Percentiles rank a stretch among this genome's conserved stretches.
phyloP scores from a whole-genome alignment of 2,888 invertebrate species.

The Temnothorax rugatulus region DNA sequence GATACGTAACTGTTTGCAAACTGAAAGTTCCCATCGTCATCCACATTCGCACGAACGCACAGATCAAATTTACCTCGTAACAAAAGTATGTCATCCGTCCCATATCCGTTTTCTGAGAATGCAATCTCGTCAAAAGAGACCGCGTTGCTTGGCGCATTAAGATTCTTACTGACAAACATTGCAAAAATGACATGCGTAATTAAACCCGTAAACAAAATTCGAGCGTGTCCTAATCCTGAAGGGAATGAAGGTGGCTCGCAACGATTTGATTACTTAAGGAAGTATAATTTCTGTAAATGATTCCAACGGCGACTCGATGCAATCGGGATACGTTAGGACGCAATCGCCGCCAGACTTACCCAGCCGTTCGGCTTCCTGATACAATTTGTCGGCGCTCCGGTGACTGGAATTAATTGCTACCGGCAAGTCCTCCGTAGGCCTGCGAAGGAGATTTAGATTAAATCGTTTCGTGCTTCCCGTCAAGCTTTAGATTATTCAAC shows the following conservation, averaged over 20 bases:
- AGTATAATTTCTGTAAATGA: slow-evolving; percentile 82
- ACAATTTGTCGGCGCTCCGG: slow-evolving; percentile 80
- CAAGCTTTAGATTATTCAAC: slow-evolving; percentile 23
- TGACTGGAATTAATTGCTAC: slow-evolving; percentile 79
- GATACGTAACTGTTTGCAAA: neutral
- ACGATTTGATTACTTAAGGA: slow-evolving; percentile 69
- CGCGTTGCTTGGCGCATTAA: neutral
- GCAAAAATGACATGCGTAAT: neutral
- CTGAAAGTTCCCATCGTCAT: neutral
- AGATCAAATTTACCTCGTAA: slow-evolving; percentile 6
- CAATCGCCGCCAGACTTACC: slow-evolving; percentile 83
- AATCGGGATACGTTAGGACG: slow-evolving; percentile 80
- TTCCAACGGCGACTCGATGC: slow-evolving; percentile 83
- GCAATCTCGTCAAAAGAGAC: neutral
- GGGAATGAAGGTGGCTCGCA: slow-evolving; percentile 25
- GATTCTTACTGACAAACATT: neutral
- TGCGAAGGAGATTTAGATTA: slow-evolving; percentile 70
- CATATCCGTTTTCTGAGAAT: neutral
- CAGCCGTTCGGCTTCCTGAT: slow-evolving; percentile 83
- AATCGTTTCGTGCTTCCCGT: slow-evolving; percentile 30
- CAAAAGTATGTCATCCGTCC: neutral
- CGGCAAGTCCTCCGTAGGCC: slow-evolving; percentile 83
- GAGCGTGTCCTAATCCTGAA: neutral
- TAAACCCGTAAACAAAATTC: neutral
- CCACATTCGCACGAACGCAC: neutral